Conservation (phyloP, 2,797 vertebrate genomes). For the Pelochelys cantorii region DNA sequence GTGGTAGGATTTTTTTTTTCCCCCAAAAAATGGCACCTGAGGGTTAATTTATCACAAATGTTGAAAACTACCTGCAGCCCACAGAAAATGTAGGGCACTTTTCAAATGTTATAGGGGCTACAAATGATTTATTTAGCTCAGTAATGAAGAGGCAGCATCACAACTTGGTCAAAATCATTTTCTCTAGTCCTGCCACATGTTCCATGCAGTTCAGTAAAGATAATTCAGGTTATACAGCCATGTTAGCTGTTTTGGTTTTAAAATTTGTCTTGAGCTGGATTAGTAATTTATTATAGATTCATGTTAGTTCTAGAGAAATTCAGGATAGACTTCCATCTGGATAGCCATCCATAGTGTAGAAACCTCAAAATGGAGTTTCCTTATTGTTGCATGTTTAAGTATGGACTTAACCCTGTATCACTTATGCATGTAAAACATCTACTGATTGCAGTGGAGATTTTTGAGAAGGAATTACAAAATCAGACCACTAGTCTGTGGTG, state of each 20-base stretch:
- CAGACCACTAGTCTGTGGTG: neutral
- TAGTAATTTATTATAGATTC: neutral
- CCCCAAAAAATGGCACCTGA: no score
- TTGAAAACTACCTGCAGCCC: neutral
- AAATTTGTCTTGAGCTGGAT: neutral
- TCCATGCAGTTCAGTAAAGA: neutral
- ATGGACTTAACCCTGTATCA: neutral
- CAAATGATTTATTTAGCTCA: neutral
- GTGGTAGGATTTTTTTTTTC: neutral
- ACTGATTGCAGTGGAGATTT: neutral
- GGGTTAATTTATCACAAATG: neutral
- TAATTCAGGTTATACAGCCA: neutral
- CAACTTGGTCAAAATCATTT: neutral
- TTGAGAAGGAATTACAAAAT: neutral
- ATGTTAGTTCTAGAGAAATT: neutral
- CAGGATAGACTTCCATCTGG: neutral
- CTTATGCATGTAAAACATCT: neutral
- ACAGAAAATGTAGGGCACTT: neutral
- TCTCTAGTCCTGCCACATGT: neutral
- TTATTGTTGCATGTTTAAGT: neutral
- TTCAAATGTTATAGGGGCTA: neutral
- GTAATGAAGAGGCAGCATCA: neutral
- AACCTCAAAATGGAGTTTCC: neutral
- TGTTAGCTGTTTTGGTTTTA: neutral
- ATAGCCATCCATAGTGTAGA: neutral